Evolutionary conservation across 2,113 vertebrate species (phyloP).

Genomic region (Mystacornis crossleyi): DNA sequence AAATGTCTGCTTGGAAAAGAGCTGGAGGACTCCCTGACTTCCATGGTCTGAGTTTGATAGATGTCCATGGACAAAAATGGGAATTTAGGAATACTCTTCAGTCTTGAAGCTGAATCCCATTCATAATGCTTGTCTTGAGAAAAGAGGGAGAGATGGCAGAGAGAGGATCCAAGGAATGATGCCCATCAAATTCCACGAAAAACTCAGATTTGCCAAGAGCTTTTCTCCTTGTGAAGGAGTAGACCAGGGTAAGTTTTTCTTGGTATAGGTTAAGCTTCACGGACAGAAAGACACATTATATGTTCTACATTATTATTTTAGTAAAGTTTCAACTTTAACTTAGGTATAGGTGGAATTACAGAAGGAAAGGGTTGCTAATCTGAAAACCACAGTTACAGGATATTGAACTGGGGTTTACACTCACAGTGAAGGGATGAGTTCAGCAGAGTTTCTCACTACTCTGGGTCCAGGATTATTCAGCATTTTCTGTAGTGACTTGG

Average conservation of each 20-base stretch:
- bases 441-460: not conserved
- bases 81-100: not conserved
- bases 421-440: not conserved
- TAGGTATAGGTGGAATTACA: not conserved
- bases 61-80: not conserved
- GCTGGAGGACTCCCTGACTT: not conserved
- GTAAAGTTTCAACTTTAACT: not conserved
- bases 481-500: not conserved
- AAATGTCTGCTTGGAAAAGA: not conserved
- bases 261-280: rapidly evolving
- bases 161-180: not conserved
- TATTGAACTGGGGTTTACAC: not conserved
- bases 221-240: not conserved
- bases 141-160: not conserved
- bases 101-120: not conserved
- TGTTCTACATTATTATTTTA: not conserved
- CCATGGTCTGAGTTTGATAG: not conserved
- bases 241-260: not conserved
- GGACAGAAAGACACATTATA: not conserved
- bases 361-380: not conserved
- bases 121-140: not conserved
- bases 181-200: not conserved
- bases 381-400: not conserved
- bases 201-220: not conserved
- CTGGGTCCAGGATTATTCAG: not conserved